Percentiles rank a stretch among this genome's conserved stretches.
Conservation (phyloP, 2,113 vertebrate genomes). For the Myrmecobius fasciatus region DNA sequence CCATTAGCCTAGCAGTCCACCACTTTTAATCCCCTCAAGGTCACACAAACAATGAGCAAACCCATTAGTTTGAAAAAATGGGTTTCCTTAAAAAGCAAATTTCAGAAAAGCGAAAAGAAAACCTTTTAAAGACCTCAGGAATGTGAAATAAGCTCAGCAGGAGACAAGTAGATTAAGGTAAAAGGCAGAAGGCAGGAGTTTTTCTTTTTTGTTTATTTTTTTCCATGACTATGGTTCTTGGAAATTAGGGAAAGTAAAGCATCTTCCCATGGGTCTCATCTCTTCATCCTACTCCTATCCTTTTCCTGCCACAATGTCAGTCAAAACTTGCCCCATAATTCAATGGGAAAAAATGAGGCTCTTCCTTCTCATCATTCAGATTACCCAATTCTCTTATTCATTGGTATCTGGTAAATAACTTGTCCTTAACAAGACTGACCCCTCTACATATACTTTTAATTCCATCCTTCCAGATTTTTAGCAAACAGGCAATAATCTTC, state of each 20-base stretch:
- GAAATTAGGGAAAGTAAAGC: not conserved
- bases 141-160: not conserved
- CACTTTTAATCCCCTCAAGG: not conserved
- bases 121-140: not conserved
- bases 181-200: not conserved
- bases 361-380: not conserved
- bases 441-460: not conserved
- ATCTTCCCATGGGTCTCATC: not conserved
- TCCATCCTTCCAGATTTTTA: not conserved
- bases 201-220: not conserved
- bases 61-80: not conserved
- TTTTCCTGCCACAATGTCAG: not conserved
- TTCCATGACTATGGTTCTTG: not conserved
- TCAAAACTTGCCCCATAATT: not conserved
- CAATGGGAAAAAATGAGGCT: not conserved
- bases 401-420: not conserved
- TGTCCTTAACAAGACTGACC: not conserved
- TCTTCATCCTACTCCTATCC: not conserved
- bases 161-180: not conserved
- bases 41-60: not conserved
- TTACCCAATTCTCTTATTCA: not conserved
- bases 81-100: not conserved
- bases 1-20: not conserved
- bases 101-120: not conserved
- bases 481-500: not conserved